These are phyloP conservation scores for Neotoma lepida DNA, from an alignment of 2,113 vertebrate genomes.

Conservation along the genomic window DNA sequence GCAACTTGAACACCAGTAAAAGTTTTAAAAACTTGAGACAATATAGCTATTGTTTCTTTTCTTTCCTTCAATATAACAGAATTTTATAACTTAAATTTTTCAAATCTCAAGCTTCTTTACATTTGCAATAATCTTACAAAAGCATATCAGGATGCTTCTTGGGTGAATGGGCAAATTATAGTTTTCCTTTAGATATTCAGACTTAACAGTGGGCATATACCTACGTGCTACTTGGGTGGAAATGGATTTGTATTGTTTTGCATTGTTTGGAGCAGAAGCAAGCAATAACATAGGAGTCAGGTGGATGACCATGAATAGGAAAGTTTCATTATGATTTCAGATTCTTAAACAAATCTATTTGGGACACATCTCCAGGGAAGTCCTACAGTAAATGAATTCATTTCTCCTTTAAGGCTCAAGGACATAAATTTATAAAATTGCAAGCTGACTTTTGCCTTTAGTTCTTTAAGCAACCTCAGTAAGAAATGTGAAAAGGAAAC, in stretches of 20 bases:
- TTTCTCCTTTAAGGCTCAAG: slow-evolving; percentile 53
- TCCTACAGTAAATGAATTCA: slow-evolving; percentile 56
- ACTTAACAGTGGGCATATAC: neutral
- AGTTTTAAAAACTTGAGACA: neutral
- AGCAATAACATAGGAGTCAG: neutral
- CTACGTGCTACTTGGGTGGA: neutral
- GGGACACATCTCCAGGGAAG: slow-evolving; percentile 58
- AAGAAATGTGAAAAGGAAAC: slow-evolving; percentile 4
- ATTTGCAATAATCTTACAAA: slow-evolving; percentile 42
- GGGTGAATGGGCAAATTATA: neutral
- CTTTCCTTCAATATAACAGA: neutral
- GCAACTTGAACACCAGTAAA: neutral
- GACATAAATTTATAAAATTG: slow-evolving; percentile 59
- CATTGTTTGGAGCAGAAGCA: slow-evolving; percentile 19
- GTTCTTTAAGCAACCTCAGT: slow-evolving; percentile 34
- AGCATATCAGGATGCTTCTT: slow-evolving; percentile 18
- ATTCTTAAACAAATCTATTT: slow-evolving; percentile 60
- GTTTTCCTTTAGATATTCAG: slow-evolving; percentile 23
- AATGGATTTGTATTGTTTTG: slow-evolving; percentile 33
- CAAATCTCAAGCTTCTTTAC: slow-evolving; percentile 42
- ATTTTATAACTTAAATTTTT: slow-evolving; percentile 14
- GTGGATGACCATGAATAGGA: slow-evolving; percentile 35
- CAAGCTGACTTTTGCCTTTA: slow-evolving; percentile 27
- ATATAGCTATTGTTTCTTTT: neutral
- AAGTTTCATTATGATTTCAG: slow-evolving; percentile 54